Percentiles rank a stretch among this genome's conserved stretches.
phyloP scores from a whole-genome alignment of 2,888 invertebrate genomes.

The Drosophila kuntzei region DNA sequence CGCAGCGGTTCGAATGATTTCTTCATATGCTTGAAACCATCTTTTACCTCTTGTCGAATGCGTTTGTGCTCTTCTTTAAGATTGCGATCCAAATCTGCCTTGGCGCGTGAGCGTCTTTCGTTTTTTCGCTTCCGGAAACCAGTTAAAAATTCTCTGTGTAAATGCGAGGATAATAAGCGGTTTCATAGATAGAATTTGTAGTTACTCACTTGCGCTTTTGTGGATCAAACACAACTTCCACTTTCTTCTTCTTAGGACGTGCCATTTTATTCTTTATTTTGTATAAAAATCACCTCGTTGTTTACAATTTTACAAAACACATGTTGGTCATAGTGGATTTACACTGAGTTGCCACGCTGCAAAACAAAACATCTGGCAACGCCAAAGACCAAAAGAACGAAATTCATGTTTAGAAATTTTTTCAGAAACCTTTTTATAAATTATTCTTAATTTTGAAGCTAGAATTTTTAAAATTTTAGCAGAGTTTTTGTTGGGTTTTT shows the following conservation, averaged over 20 bases:
- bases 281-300: constrained; percentile 43
- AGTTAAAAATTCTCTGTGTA: constrained; percentile 90
- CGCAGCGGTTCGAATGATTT: constrained; percentile 89
- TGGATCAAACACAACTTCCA: constrained; percentile 87
- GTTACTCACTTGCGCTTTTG: constrained; percentile 87
- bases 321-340: constrained; percentile 16
- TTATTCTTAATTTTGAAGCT: no score
- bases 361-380: no score
- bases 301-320: constrained; percentile 48
- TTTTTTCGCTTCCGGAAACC: constrained; percentile 93
- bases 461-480: no score
- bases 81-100: constrained; percentile 89
- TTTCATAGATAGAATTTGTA: not conserved
- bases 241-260: constrained; percentile 68
- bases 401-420: no score
- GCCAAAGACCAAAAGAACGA: no score
- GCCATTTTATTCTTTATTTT: constrained; percentile 57
- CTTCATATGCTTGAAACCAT: constrained; percentile 90
- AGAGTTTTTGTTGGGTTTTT: no score
- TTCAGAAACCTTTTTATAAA: no score
- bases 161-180: not conserved
- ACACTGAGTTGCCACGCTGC: no score
- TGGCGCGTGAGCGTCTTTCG: constrained; percentile 90
- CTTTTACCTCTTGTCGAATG: constrained; percentile 91
- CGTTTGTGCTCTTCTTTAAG: constrained; percentile 91